These are phyloP conservation scores for Bombus picipes DNA, from an alignment of 1,140 invertebrate species.

Conservation along the genomic window DNA sequence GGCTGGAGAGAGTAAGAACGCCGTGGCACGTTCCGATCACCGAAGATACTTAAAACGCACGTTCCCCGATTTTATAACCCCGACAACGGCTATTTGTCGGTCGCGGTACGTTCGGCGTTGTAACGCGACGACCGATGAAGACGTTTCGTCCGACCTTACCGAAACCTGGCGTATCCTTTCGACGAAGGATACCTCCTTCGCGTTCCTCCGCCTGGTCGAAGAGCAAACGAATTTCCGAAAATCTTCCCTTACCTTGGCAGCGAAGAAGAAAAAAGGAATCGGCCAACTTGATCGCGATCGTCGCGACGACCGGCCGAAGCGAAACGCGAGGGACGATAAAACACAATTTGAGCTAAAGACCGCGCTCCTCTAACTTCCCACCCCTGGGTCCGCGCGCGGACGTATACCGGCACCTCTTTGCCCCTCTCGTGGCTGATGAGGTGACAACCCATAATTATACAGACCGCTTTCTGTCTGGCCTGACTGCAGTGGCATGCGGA, in stretches of 20 bases:
- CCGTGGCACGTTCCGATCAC: slow-evolving; percentile 52
- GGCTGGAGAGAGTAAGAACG: slow-evolving; percentile 7
- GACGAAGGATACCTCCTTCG: neutral
- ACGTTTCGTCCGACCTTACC: slow-evolving; percentile 37
- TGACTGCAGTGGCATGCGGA: slow-evolving; percentile 82
- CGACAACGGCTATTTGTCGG: slow-evolving; percentile 53
- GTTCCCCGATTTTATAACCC: slow-evolving; percentile 56
- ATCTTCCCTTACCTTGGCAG: neutral
- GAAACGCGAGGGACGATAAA: slow-evolving; percentile 77
- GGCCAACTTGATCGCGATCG: neutral
- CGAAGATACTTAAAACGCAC: slow-evolving; percentile 49
- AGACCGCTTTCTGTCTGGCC: slow-evolving; percentile 81
- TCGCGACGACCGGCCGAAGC: slow-evolving; percentile 12
- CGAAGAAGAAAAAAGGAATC: neutral
- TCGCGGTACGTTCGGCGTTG: slow-evolving; percentile 32
- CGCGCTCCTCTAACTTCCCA: slow-evolving; percentile 73
- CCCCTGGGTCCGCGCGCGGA: slow-evolving; percentile 56
- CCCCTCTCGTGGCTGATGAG: slow-evolving; percentile 79
- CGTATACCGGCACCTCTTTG: slow-evolving; percentile 52
- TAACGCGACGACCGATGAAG: slow-evolving; percentile 52
- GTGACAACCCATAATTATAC: slow-evolving; percentile 84
- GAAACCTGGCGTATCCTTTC: neutral
- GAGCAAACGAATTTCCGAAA: neutral
- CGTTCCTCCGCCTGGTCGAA: neutral
- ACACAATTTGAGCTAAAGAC: slow-evolving; percentile 82